Evolutionary conservation across 2,888 invertebrate species (phyloP).

Genomic region (Leucozona laternaria): DNA sequence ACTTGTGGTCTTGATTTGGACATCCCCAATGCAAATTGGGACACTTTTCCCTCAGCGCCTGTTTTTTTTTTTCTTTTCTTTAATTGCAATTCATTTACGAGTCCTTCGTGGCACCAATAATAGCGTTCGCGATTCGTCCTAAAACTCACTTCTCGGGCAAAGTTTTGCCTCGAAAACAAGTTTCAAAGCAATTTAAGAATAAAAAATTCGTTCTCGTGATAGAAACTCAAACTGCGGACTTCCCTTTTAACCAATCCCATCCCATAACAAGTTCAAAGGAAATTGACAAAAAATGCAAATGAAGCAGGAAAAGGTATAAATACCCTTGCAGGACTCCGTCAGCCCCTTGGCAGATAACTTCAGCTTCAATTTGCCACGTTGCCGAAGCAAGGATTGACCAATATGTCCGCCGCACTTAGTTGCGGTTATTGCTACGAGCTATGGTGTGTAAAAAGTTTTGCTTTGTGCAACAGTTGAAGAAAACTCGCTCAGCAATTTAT

Average conservation of each 20-base stretch:
- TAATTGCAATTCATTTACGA: constrained; percentile 75
- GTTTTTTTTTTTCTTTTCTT: constrained; percentile 61
- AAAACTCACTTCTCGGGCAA: constrained; percentile 54
- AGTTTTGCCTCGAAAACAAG: constrained; percentile 50
- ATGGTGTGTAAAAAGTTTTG: constrained; percentile 12
- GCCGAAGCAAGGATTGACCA: constrained; percentile 61
- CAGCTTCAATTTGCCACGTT: constrained; percentile 68
- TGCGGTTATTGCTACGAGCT: constrained; percentile 22
- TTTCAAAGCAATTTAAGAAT: constrained; percentile 30
- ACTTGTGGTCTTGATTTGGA: constrained; percentile 74
- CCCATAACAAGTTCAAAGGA: constrained; percentile 39
- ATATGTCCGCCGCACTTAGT: constrained; percentile 54
- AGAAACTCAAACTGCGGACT: constrained; percentile 53
- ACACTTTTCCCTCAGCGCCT: constrained; percentile 46
- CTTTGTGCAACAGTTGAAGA: constrained; percentile 66
- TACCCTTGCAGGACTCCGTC: constrained; percentile 47
- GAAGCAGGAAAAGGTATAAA: constrained; percentile 65
- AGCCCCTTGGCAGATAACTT: constrained; percentile 62
- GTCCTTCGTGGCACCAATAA: constrained; percentile 68
- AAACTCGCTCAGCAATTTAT: constrained; percentile 54
- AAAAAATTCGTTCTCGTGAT: constrained; percentile 52
- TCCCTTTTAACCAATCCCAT: background rate
- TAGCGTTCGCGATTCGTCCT: constrained; percentile 62
- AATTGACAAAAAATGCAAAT: constrained; percentile 76
- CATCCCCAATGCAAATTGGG: constrained; percentile 74